phyloP scores from a whole-genome alignment of 2,113 vertebrate genomes.

The Poeciliopsis retropinna region DNA sequence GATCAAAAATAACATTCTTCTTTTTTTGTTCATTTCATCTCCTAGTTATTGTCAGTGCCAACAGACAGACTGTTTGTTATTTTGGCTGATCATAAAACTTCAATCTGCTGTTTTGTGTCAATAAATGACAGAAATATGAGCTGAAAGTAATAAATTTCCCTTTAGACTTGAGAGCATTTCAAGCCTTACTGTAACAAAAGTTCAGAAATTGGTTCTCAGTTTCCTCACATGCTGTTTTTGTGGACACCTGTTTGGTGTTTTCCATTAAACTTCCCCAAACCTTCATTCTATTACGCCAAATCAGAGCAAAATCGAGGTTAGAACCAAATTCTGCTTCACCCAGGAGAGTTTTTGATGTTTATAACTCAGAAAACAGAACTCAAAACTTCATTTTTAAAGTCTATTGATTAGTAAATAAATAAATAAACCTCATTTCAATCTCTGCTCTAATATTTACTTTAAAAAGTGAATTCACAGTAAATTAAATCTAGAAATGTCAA shows the following conservation, averaged over 20 bases:
- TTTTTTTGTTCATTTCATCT: too few species aligned
- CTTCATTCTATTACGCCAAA: background rate
- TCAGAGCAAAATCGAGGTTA: background rate
- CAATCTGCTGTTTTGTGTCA: background rate
- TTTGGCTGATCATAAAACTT: background rate
- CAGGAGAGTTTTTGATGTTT: too few species aligned
- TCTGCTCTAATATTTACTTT: too few species aligned
- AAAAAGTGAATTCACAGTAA: too few species aligned
- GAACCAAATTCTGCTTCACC: background rate
- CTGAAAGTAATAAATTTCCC: background rate
- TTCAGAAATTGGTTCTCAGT: background rate
- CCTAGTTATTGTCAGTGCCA: background rate
- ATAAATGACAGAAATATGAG: background rate
- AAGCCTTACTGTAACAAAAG: background rate
- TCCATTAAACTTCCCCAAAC: background rate
- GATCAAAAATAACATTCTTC: too few species aligned
- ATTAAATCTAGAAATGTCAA: background rate
- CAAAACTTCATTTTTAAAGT: too few species aligned
- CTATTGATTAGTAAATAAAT: too few species aligned
- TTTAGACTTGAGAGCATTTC: background rate
- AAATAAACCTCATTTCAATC: too few species aligned
- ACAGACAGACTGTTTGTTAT: background rate
- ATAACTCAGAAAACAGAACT: too few species aligned
- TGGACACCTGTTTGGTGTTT: background rate
- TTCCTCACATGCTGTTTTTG: background rate